Conservation (phyloP, 2,888 invertebrate genomes). For the Glaucopsyche alexis region DNA sequence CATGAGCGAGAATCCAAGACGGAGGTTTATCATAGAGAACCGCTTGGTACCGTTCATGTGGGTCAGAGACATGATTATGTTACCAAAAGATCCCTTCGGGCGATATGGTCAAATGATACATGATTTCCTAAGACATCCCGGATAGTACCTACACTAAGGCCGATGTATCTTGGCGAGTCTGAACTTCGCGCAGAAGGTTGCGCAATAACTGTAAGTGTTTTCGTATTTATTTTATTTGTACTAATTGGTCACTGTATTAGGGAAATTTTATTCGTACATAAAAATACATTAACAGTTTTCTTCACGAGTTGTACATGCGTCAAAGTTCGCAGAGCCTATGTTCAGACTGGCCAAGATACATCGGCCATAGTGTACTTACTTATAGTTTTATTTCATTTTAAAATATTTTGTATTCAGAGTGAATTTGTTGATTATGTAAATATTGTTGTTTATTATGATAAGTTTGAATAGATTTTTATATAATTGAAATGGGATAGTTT, state of each 20-base stretch:
- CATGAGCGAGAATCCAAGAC: conserved; percentile 81
- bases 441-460: conserved; percentile 5
- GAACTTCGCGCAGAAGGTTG: no score
- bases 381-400: background rate
- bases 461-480: conserved; percentile 13
- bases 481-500: background rate
- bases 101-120: conserved; percentile 84
- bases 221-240: no score
- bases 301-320: no score
- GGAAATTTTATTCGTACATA: no score
- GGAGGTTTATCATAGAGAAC: conserved; percentile 81
- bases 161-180: no score
- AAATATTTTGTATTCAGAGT: background rate
- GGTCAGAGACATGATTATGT: conserved; percentile 89
- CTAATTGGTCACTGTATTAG: no score
- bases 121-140: conserved; percentile 79
- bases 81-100: conserved; percentile 91
- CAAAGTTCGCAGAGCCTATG: no score
- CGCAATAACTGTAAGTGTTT: no score
- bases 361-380: no score
- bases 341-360: no score
- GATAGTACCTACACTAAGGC: no score
- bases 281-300: no score
- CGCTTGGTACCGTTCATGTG: conserved; percentile 88
- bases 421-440: conserved; percentile 8